Conservation (phyloP, 2,113 vertebrate genomes). For the Apistogramma diplotaenia region DNA sequence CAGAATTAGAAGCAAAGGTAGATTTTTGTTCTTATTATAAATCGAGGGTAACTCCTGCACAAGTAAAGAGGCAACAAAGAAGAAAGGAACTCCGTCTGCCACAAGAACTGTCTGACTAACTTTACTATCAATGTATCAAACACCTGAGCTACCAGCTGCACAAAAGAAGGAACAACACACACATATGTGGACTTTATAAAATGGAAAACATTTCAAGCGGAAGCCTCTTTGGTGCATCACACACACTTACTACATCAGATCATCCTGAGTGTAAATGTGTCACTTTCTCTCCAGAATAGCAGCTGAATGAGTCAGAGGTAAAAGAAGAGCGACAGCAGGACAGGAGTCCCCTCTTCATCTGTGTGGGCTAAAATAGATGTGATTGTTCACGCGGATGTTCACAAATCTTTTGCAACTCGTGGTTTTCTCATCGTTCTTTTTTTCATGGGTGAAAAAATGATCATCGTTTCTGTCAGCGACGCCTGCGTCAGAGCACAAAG, state of each 20-base stretch:
- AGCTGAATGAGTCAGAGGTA: constrained; percentile 15
- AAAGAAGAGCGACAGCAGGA: not conserved
- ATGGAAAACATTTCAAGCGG: not conserved
- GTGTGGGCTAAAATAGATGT: constrained; percentile 19
- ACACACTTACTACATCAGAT: constrained; percentile 1
- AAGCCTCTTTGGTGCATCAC: not conserved
- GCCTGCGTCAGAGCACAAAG: constrained; percentile 25
- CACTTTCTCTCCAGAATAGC: constrained; percentile 23
- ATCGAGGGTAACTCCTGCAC: no score
- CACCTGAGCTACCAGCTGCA: not conserved
- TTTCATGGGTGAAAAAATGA: not conserved
- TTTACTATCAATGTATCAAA: not conserved
- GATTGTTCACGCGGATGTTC: not conserved
- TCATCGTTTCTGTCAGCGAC: constrained; percentile 18
- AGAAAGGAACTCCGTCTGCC: no score
- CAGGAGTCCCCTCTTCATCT: constrained; percentile 26
- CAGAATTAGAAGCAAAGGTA: no score
- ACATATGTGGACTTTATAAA: not conserved
- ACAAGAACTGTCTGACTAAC: no score
- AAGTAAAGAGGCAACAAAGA: not conserved
- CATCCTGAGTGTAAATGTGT: not conserved
- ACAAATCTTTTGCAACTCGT: constrained; percentile 21
- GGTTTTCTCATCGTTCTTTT: not conserved
- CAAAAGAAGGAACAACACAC: not conserved
- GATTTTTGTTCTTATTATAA: no score